Percentiles rank a stretch among this genome's conserved stretches.
Conservation (phyloP, 2,113 vertebrate genomes). For the Heptranchias perlo region DNA sequence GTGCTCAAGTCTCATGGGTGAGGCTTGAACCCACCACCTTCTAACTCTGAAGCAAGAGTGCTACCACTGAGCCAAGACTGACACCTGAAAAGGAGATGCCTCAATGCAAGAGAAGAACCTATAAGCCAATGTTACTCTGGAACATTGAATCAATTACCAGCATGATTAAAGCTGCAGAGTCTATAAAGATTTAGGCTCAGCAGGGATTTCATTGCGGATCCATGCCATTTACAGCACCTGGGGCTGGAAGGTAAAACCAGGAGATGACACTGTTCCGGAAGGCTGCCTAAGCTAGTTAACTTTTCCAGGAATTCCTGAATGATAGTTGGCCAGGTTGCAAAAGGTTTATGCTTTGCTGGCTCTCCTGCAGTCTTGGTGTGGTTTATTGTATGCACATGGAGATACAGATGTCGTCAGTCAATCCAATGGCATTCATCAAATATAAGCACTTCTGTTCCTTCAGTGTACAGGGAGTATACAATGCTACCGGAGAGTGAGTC, state of each 20-base stretch:
- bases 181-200: background rate
- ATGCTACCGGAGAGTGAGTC: too few species aligned
- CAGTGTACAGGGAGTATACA: background rate
- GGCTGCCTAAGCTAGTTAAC: background rate
- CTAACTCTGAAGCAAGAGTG: background rate
- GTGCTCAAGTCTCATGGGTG: background rate
- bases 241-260: background rate
- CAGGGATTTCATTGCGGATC: background rate
- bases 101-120: background rate
- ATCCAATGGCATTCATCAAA: background rate
- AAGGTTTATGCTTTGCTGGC: background rate
- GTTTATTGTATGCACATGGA: background rate
- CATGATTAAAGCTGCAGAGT: too few species aligned
- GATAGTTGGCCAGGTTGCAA: background rate
- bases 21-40: background rate
- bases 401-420: background rate
- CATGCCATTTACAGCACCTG: background rate
- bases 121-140: background rate
- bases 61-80: background rate
- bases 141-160: background rate
- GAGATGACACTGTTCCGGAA: background rate
- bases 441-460: background rate
- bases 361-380: background rate
- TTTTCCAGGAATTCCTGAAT: background rate
- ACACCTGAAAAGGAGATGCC: background rate